Evolutionary conservation across 2,888 invertebrate species (phyloP).

Genomic region (Scaptomyza reducta): DNA sequence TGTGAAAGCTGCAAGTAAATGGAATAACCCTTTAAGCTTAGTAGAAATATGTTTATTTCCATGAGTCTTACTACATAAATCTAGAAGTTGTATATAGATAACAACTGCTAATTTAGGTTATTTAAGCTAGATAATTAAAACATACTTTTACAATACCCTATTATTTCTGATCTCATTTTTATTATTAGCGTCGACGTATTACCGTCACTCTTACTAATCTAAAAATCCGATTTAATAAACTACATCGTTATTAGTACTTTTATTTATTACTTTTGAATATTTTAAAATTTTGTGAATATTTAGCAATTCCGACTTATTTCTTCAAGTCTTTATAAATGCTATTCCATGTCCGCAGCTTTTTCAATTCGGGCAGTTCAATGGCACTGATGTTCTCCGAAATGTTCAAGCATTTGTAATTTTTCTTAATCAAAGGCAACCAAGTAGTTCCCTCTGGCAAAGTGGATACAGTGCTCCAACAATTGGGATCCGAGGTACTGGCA

Average conservation of each 20-base stretch:
- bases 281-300: not conserved
- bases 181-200: too few species aligned
- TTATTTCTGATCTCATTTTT: too few species aligned
- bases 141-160: too few species aligned
- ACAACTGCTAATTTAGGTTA: not conserved
- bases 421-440: conserved; percentile 61
- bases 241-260: too few species aligned
- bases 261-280: not conserved
- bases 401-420: conserved; percentile 73
- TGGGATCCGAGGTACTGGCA: conserved; percentile 80
- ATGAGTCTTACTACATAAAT: not conserved
- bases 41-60: not conserved
- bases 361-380: conserved; percentile 78
- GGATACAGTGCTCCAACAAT: conserved; percentile 52
- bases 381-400: conserved; percentile 70
- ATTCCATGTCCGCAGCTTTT: conserved; percentile 79
- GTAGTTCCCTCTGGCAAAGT: conserved; percentile 23
- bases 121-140: not conserved
- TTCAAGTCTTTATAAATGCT: conserved; percentile 55
- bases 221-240: too few species aligned
- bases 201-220: too few species aligned
- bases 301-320: not conserved
- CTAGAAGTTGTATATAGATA: not conserved
- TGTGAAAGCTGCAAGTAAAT: too few species aligned
- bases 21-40: not conserved